Base-by-base conservation (phyloP, 2,113 vertebrate species). In the Prolemur simus region DNA sequence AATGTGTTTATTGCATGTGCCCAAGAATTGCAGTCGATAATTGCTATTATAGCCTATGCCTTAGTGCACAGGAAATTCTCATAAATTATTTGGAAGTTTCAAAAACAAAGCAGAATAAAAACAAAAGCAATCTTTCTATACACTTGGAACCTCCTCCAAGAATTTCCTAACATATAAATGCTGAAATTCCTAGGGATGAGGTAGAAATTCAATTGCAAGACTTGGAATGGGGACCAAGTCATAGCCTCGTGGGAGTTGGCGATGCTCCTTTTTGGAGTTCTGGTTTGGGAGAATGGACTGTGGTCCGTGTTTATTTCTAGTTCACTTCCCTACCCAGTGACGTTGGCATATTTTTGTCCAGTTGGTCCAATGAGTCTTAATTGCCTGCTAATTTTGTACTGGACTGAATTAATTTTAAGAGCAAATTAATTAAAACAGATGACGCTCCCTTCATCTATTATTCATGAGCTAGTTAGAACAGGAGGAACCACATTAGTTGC, bases 381-480 rank as follows among this genome's bases (percentile, higher is more conserved):
- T 83, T 98, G 97, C 97, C 95, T 98, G 96, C 97, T 98, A 98
- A 98, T 98, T 98, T 98, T 98, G 92, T 97, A 91, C 96, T 98
- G 89, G 90, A 97, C 96, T 97, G 98, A 98, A 98, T 99, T 98
- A 98, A 98, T 98, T 98, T 98, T 71, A 87, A 97, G 98, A 98
- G 96, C 93, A 97, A 97, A 98, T 98, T 98, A 98, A 98, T 99
- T 98, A 98, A 98, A 98, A 97, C 77, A 97, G 96, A 98, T 94
- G 96, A 98, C 97, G 94, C 92, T 98, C 97, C 97, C 89, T 98
- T 98, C 96, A 98, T 98, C 97, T 96, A 97, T 99, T 98, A 98
- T 98, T 98, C 97, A 98, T 98, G 96, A 98, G 93, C 95, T 97
- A 63, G 90, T 95, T 98, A 96, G 85, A 98, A 97, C 85, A 96